These are phyloP conservation scores for Caenorhabditis sulstoni DNA, from an alignment of 2,888 invertebrate species.

Conservation along the genomic window DNA sequence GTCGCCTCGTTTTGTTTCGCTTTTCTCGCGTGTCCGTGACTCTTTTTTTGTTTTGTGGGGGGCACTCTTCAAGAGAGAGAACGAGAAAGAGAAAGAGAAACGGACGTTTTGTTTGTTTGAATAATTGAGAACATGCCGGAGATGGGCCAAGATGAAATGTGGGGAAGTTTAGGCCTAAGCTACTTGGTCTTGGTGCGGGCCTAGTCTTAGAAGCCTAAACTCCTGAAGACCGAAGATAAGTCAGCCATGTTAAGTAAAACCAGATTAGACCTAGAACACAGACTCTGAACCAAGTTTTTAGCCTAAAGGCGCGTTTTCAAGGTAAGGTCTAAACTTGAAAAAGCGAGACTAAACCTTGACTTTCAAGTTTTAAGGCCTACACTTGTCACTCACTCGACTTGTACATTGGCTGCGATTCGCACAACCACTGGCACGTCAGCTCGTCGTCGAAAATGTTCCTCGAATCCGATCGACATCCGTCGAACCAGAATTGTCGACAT, in stretches of 20 bases:
- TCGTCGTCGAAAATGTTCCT: constrained; percentile 79
- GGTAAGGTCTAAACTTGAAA: constrained; percentile 10
- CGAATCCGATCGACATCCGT: constrained; percentile 73
- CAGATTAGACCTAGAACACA: too few relatives aligned
- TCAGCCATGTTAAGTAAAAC: too few relatives aligned
- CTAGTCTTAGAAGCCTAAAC: too few relatives aligned
- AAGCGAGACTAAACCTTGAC: constrained; percentile 11
- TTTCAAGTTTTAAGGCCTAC: too few relatives aligned
- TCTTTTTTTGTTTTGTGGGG: constrained; percentile 26
- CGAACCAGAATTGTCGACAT: constrained; percentile 76
- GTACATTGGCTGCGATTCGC: constrained; percentile 77
- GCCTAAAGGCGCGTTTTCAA: constrained; percentile 18
- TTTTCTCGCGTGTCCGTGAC: constrained; percentile 15
- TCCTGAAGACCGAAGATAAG: too few relatives aligned
- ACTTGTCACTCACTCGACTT: constrained; percentile 73
- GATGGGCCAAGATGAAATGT: too few relatives aligned
- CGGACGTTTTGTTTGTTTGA: constrained; percentile 2
- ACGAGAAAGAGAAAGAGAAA: constrained; percentile 3
- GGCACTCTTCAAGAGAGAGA: constrained; percentile 2
- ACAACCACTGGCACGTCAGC: constrained; percentile 79
- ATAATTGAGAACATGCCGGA: too few relatives aligned
- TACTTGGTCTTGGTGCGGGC: too few relatives aligned
- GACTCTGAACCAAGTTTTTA: too few relatives aligned
- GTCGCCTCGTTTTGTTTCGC: too few relatives aligned
- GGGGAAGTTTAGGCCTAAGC: too few relatives aligned